phyloP scores from a whole-genome alignment of 2,797 vertebrate genomes.

The Mormyrus hasselquistii region DNA sequence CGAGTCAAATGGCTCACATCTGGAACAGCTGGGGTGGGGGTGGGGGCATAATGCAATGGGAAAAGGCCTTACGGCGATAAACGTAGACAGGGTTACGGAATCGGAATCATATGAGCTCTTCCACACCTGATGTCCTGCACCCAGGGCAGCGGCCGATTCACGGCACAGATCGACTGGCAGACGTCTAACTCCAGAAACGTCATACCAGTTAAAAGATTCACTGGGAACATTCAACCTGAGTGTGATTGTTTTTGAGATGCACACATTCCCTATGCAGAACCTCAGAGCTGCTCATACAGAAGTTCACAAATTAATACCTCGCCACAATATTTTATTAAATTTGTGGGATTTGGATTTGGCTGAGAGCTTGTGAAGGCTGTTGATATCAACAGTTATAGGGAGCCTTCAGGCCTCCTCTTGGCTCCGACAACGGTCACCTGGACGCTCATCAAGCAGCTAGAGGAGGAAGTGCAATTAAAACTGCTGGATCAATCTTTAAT shows the following conservation, averaged over 20 bases:
- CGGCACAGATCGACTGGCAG: neutral
- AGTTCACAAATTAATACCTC: neutral
- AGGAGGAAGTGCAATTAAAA: neutral
- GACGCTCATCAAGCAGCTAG: neutral
- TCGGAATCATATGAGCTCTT: neutral
- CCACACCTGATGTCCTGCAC: neutral
- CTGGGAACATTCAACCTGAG: neutral
- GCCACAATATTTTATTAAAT: neutral
- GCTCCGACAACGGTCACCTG: neutral
- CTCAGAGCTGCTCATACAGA: neutral
- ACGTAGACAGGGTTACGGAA: neutral
- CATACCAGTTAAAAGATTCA: neutral
- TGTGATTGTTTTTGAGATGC: neutral
- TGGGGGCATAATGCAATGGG: slow-evolving; percentile 14
- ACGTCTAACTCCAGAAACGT: neutral
- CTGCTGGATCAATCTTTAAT: neutral
- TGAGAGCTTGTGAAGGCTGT: neutral
- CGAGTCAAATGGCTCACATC: slow-evolving; percentile 16
- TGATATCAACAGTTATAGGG: neutral
- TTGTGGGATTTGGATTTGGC: neutral
- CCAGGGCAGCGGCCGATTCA: neutral
- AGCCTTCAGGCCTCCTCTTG: neutral
- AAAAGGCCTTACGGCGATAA: neutral
- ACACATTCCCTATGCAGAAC: neutral
- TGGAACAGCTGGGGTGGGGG: slow-evolving; percentile 27